A percentile compares a stretch with the other conserved stretches of the same genome.
phyloP scores from a whole-genome alignment of 1,140 invertebrate species.

The Drosophila erecta region DNA sequence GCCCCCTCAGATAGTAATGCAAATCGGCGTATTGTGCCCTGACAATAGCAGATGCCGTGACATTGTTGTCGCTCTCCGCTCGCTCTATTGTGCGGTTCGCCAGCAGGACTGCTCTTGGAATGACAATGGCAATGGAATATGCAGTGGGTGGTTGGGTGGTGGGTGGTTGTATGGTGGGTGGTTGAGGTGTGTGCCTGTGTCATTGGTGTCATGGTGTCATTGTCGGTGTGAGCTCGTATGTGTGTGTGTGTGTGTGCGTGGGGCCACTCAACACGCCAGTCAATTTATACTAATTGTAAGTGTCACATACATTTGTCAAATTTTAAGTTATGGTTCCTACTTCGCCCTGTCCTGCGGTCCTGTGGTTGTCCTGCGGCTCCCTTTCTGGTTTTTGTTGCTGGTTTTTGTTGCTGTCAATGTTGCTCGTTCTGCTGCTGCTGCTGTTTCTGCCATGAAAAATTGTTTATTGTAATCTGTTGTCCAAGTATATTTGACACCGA shows the following conservation, averaged over 20 bases:
- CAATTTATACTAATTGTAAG: slow-evolving; percentile 83
- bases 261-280: slow-evolving; percentile 78
- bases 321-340: slow-evolving; percentile 77
- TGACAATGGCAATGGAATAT: slow-evolving; percentile 33
- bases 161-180: neutral
- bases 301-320: slow-evolving; percentile 82
- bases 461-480: slow-evolving; percentile 78
- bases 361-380: slow-evolving; percentile 60
- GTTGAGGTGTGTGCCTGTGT: slow-evolving; percentile 30
- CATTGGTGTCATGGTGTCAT: slow-evolving; percentile 17
- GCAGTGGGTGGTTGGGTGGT: slow-evolving; percentile 12
- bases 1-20: slow-evolving; percentile 54
- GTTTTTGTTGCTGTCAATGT: neutral
- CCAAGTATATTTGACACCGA: slow-evolving; percentile 64
- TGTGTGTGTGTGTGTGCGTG: slow-evolving; percentile 25
- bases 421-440: slow-evolving; percentile 8
- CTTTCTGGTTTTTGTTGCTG: slow-evolving; percentile 23
- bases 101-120: slow-evolving; percentile 58
- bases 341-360: slow-evolving; percentile 24
- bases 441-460: slow-evolving; percentile 68
- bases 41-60: slow-evolving; percentile 81
- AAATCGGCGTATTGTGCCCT: slow-evolving; percentile 79
- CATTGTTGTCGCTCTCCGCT: slow-evolving; percentile 76
- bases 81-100: slow-evolving; percentile 67
- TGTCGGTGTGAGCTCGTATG: slow-evolving; percentile 12